Conservation (phyloP, 2,113 vertebrate genomes). For the Callipepla squamata region DNA sequence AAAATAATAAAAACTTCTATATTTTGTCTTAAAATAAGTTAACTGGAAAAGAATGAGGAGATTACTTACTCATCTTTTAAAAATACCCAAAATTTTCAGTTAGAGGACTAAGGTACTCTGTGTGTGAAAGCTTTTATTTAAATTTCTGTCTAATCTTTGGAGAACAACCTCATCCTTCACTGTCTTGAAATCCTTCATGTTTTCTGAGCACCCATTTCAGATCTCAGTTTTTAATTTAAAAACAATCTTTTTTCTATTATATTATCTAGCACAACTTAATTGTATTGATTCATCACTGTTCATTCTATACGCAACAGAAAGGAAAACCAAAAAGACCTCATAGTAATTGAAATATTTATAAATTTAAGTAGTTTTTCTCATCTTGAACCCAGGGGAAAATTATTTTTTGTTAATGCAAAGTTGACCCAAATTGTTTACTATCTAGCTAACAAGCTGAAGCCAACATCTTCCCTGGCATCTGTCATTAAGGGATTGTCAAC, state of each 20-base stretch:
- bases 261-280: not conserved
- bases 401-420: not conserved
- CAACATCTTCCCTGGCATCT: not conserved
- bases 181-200: conserved; percentile 7
- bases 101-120: not conserved
- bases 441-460: not conserved
- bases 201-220: conserved; percentile 32
- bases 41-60: conserved; percentile 10
- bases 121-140: conserved; percentile 30
- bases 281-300: not conserved
- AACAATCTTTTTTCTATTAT: not conserved
- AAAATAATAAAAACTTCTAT: not conserved
- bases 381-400: not conserved
- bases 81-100: not conserved
- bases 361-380: not conserved
- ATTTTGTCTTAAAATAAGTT: not conserved
- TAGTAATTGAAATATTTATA: not conserved
- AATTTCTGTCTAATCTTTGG: conserved; percentile 23
- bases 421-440: not conserved
- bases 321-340: not conserved
- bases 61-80: conserved; percentile 21
- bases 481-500: not conserved
- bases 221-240: conserved; percentile 41
- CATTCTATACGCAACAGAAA: not conserved
- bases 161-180: conserved; percentile 41